Evolutionary conservation across 2,113 vertebrate species (phyloP).

Genomic region (Addax nasomaculatus): DNA sequence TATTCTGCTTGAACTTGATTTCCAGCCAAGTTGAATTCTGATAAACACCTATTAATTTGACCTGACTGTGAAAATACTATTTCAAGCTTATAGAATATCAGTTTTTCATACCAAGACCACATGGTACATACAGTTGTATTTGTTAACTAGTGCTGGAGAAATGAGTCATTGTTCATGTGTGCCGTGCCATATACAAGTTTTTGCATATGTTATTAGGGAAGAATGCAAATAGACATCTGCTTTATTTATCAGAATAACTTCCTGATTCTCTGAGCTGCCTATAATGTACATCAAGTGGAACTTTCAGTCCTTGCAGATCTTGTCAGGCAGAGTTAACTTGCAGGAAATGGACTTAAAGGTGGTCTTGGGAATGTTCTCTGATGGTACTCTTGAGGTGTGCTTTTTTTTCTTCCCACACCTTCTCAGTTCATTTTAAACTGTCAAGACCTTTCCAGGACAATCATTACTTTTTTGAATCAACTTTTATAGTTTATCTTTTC

Average conservation of each 20-base stretch:
- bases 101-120: not conserved
- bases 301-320: not conserved
- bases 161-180: not conserved
- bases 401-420: not conserved
- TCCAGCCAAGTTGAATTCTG: not conserved
- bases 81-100: not conserved
- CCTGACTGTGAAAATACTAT: not conserved
- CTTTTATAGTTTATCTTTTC: conserved; percentile 22
- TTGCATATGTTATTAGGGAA: not conserved
- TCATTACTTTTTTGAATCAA: not conserved
- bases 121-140: not conserved
- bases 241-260: not conserved
- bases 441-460: not conserved
- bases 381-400: not conserved
- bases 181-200: not conserved
- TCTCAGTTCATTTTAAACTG: conserved; percentile 36
- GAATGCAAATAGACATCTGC: not conserved
- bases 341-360: not conserved
- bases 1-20: not conserved
- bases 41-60: not conserved
- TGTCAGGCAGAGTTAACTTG: not conserved
- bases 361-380: not conserved
- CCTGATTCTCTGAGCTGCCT: not conserved
- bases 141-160: not conserved
- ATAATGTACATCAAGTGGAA: not conserved